Conservation (phyloP, 2,797 vertebrate species). For the Enteromius trimaculatus region DNA sequence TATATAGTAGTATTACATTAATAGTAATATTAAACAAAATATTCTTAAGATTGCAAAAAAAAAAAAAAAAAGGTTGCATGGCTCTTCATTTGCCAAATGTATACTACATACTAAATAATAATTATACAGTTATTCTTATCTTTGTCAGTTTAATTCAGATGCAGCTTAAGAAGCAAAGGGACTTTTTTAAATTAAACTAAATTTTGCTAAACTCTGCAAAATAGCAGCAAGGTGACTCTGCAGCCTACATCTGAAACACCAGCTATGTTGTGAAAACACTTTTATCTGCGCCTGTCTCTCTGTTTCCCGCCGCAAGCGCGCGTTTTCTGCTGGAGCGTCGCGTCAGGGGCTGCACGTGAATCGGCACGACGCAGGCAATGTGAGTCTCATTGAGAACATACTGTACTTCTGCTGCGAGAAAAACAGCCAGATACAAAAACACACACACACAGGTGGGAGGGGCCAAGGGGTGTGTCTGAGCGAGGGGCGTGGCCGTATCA, state of each 20-base stretch:
- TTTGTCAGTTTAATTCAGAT: neutral
- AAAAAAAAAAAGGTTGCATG: too few species aligned
- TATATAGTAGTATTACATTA: too few species aligned
- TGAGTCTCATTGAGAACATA: conserved; percentile 26
- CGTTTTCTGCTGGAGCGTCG: neutral
- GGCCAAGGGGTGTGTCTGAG: neutral
- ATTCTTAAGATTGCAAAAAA: too few species aligned
- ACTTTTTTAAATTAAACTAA: neutral
- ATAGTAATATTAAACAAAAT: too few species aligned
- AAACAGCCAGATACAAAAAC: neutral
- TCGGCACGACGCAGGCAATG: conserved; percentile 5
- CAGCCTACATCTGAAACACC: neutral
- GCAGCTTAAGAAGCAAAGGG: neutral
- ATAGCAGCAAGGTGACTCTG: neutral
- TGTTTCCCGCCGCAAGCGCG: neutral
- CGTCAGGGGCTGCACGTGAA: neutral
- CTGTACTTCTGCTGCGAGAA: neutral
- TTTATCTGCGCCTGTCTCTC: neutral
- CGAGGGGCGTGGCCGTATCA: neutral
- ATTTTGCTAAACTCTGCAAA: neutral
- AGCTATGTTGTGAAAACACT: neutral
- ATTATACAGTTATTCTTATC: too few species aligned
- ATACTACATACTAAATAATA: too few species aligned
- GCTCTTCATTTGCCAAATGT: too few species aligned
- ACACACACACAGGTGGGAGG: neutral